A percentile compares a stretch with the other conserved stretches of the same genome.
These are phyloP conservation scores for Leptinotarsa defecta DNA, from an alignment of 1,140 invertebrate genomes.

Conservation along the genomic window DNA sequence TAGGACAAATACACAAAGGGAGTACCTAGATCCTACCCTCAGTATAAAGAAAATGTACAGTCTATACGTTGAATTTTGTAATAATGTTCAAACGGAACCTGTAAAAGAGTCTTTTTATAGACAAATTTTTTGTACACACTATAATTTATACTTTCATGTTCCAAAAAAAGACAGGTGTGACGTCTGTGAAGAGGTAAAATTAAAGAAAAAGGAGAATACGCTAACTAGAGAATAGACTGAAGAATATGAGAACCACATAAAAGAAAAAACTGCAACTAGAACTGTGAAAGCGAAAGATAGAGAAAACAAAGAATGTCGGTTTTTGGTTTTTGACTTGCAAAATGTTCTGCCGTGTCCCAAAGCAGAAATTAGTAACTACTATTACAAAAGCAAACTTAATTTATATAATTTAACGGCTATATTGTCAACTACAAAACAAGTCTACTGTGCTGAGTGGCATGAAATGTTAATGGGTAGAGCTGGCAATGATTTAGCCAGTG, in stretches of 20 bases:
- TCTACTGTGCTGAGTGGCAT: conserved; percentile 43
- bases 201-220: conserved; percentile 14
- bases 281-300: conserved; percentile 32
- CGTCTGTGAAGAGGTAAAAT: conserved; percentile 34
- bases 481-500: conserved; percentile 46
- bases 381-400: conserved; percentile 42
- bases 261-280: conserved; percentile 23
- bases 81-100: not conserved
- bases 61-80: conserved; percentile 3
- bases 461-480: conserved; percentile 39
- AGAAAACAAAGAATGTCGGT: conserved; percentile 22
- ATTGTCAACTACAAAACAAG: conserved; percentile 33
- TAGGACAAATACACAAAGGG: conserved; percentile 11
- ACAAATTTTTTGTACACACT: not conserved
- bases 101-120: conserved; percentile 24
- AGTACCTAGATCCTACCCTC: conserved; percentile 3
- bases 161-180: conserved; percentile 40
- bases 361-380: conserved; percentile 39
- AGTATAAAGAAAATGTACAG: conserved; percentile 4
- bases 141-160: conserved; percentile 33
- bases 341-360: conserved; percentile 44
- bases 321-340: conserved; percentile 44
- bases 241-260: conserved; percentile 17
- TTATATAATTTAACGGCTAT: conserved; percentile 47
- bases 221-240: conserved; percentile 8